Evolutionary conservation across 1,140 invertebrate genomes (phyloP).

Genomic region (Penaeus chinensis): DNA sequence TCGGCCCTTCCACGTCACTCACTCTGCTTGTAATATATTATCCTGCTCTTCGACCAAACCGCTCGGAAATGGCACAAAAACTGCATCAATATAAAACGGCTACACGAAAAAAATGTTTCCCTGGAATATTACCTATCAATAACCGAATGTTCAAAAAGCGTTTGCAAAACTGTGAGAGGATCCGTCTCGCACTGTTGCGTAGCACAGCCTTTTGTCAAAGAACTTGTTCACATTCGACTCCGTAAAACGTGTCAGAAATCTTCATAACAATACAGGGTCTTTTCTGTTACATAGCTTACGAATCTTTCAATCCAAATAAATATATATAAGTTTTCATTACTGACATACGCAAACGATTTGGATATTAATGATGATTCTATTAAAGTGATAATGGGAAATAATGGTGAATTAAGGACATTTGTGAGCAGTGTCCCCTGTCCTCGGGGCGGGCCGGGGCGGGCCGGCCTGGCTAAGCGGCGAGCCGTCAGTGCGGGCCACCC

Average conservation of each 20-base stretch:
- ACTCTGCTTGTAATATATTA: conserved; percentile 48
- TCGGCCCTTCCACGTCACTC: conserved; percentile 39
- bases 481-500: conserved; percentile 53
- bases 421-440: neutral
- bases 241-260: too few species aligned
- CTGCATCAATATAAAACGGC: conserved; percentile 36
- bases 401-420: neutral
- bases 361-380: too few species aligned
- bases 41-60: conserved; percentile 36
- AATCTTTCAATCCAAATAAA: too few species aligned
- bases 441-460: neutral
- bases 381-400: neutral
- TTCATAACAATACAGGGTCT: too few species aligned
- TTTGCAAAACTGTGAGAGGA: too few species aligned
- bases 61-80: conserved; percentile 34
- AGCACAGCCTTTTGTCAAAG: too few species aligned
- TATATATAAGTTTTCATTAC: too few species aligned
- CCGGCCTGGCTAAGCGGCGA: conserved; percentile 32
- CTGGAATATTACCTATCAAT: neutral
- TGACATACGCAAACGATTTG: too few species aligned
- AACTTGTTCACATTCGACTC: too few species aligned
- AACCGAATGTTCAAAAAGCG: too few species aligned
- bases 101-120: conserved; percentile 12
- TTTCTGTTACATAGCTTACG: too few species aligned
- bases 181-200: too few species aligned